Evolutionary conservation across 1,140 invertebrate genomes (phyloP).

Genomic region (Brachionus angularis): DNA sequence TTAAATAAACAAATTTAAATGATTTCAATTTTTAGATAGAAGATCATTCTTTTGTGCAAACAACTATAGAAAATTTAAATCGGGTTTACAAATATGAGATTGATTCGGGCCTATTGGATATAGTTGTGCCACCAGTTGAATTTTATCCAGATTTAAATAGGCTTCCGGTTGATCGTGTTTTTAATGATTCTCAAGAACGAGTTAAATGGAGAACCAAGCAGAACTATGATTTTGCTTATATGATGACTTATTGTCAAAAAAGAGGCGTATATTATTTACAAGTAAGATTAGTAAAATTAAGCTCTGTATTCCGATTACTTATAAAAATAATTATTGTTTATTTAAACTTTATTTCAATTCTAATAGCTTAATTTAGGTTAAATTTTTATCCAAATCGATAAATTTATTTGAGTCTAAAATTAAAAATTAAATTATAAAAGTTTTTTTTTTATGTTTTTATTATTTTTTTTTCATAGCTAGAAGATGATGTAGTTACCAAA

Average conservation of each 20-base stretch:
- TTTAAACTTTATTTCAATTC: no score
- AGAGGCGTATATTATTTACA: constrained; percentile 32
- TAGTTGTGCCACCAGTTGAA: constrained; percentile 74
- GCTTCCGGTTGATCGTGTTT: constrained; percentile 68
- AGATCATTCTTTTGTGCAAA: constrained; percentile 53
- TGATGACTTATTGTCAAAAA: constrained; percentile 65
- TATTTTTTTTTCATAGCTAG: constrained; percentile 85
- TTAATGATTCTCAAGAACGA: constrained; percentile 80
- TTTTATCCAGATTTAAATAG: constrained; percentile 80
- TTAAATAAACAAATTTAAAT: constrained; percentile 7
- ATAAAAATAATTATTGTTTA: no score
- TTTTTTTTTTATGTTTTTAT: constrained; percentile 62
- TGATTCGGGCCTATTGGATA: constrained; percentile 76
- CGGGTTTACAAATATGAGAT: constrained; percentile 68
- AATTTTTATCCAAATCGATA: no score
- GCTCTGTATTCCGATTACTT: no score
- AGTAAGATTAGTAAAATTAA: no score
- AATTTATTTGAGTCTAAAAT: no score
- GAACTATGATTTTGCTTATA: constrained; percentile 87
- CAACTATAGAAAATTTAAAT: constrained; percentile 64
- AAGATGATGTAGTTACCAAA: constrained; percentile 90
- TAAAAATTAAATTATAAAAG: background rate
- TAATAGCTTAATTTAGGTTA: no score
- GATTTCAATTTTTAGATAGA: constrained; percentile 52
- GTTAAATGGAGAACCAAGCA: constrained; percentile 91